Evolutionary conservation across 2,113 vertebrate genomes (phyloP), one percentile per base, ranked within the genome.

Genomic region (Ctenodactylus gundi): DNA sequence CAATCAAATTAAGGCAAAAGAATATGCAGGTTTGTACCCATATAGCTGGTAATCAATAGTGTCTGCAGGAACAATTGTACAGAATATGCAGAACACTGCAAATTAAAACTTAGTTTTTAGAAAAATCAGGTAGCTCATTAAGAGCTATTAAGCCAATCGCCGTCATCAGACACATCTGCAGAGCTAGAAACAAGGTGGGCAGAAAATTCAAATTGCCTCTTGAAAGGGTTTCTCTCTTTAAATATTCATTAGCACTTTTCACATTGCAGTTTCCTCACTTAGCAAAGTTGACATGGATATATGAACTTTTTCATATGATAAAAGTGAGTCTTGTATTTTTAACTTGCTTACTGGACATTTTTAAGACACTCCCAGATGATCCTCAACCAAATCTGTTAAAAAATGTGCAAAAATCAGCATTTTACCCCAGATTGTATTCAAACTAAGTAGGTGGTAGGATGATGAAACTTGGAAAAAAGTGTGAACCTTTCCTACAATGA

Each of bases 341-440:
- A 83, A 91, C 25, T 92, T 95, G 73, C 89, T 95, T 85, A 94
- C 55, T 57, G 81, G 73, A 76, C 85, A 67, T 77, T 94, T 96
- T 97, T 60, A 75, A 76, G 87, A 88, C 57, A 80, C 46, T 62
- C 44, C 23, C 60, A 85, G 91, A 51, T 41, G 18, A 82, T 87
- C 46, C 4, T 91, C 58, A 92, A 55, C 94, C 11, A 4, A 51
- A 68, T 46, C 60, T 93, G 60, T 49, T 70, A 88, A 89, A 88
- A 89, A 96, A 93, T 90, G 39, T 92, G 90, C 82, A 88, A 68
- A 92, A 85, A 83, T 93, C 87, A 95, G 90, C 93, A 14, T 83
- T 94, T 95, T 85, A 49, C 76, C 85, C 83, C 65, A 68, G 86
- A 85, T 65, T 73, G 14, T n/a, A 80, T 78, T 88, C 85, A 80